Conservation (phyloP, 2,888 invertebrate species). For the Periphyllus acericola region DNA sequence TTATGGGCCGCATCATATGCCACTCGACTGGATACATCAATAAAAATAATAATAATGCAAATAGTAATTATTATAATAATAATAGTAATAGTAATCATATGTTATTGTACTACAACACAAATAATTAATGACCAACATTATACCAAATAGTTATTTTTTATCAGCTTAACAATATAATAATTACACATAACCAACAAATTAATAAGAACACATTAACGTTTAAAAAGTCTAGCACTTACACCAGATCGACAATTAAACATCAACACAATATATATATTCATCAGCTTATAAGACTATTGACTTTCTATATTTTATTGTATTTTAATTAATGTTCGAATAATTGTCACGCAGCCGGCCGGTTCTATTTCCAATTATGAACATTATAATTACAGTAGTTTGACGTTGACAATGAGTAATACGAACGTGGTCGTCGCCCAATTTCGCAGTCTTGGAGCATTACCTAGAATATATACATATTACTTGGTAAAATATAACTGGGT, state of each 20-base stretch:
- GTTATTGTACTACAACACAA: not conserved
- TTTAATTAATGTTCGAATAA: slow-evolving; percentile 4
- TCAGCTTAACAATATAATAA: slow-evolving; percentile 34
- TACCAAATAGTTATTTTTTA: slow-evolving; percentile 32
- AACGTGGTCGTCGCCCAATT: slow-evolving; percentile 23
- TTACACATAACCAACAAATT: slow-evolving; percentile 51
- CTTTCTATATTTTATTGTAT: slow-evolving; percentile 32
- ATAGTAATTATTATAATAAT: not conserved
- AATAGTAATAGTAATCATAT: not conserved
- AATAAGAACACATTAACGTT: slow-evolving; percentile 26
- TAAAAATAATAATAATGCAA: not conserved
- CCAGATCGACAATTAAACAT: slow-evolving; percentile 15
- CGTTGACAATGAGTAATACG: not conserved
- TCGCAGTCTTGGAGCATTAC: slow-evolving; percentile 12
- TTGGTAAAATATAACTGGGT: not conserved
- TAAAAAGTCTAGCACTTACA: slow-evolving; percentile 14
- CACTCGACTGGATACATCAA: too few relatives aligned
- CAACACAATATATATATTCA: slow-evolving; percentile 2
- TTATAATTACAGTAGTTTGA: slow-evolving; percentile 20
- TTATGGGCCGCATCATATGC: too few relatives aligned
- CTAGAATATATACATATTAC: slow-evolving; percentile 9
- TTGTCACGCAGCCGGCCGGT: not conserved
- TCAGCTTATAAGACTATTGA: slow-evolving; percentile 31
- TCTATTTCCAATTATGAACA: not conserved
- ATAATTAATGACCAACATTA: slow-evolving; percentile 20